Percentiles rank a stretch among this genome's conserved stretches.
These are phyloP conservation scores for Siniperca undulata DNA, from an alignment of 2,797 vertebrate genomes.

Conservation along the genomic window DNA sequence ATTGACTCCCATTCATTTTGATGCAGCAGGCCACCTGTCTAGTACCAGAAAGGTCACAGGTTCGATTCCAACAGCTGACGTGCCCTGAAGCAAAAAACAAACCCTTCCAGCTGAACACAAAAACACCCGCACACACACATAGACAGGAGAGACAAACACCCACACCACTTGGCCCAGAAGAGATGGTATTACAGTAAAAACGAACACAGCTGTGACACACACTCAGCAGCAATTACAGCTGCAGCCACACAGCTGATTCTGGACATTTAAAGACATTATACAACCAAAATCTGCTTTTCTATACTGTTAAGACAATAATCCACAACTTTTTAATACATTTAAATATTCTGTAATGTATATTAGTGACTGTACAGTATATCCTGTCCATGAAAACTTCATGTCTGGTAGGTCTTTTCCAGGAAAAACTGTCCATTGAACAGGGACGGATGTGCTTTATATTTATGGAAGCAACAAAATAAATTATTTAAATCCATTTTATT, in stretches of 20 bases:
- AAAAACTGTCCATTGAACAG: not conserved
- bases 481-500: constrained; percentile 36
- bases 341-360: not conserved
- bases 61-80: constrained; percentile 51
- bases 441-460: constrained; percentile 28
- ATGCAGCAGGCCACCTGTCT: constrained; percentile 26
- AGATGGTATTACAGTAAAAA: constrained; percentile 21
- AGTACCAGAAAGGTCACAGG: constrained; percentile 44
- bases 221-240: constrained; percentile 36
- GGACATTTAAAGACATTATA: constrained; percentile 25
- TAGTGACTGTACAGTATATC: not conserved
- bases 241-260: constrained; percentile 35
- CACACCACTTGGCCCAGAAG: constrained; percentile 12
- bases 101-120: not conserved
- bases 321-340: constrained; percentile 21
- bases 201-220: constrained; percentile 46
- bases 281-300: constrained; percentile 22
- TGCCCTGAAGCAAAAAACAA: constrained; percentile 18
- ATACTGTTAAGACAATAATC: constrained; percentile 25
- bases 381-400: not conserved
- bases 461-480: constrained; percentile 11
- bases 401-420: not conserved
- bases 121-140: not conserved
- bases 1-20: constrained; percentile 46
- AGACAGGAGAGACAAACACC: not conserved